These are phyloP conservation scores for Cantharis rustica DNA, from an alignment of 2,888 invertebrate genomes.

Conservation along the genomic window DNA sequence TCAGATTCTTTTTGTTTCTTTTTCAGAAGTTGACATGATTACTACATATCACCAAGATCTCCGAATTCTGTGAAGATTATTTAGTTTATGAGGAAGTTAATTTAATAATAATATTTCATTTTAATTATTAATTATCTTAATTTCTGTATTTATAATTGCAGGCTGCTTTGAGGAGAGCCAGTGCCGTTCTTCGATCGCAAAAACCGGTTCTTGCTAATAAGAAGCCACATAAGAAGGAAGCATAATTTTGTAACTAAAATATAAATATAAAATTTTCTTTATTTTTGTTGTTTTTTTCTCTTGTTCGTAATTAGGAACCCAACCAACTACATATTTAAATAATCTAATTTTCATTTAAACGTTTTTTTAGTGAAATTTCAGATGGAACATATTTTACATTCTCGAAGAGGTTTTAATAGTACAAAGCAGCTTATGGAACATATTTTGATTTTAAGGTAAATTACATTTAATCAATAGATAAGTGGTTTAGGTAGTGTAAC, in stretches of 20 bases:
- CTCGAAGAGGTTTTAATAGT: neutral
- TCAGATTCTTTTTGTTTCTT: slow-evolving; percentile 6
- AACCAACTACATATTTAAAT: neutral
- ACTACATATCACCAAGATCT: slow-evolving; percentile 57
- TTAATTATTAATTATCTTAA: slow-evolving; percentile 15
- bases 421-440: neutral
- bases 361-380: neutral
- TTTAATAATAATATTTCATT: slow-evolving; percentile 5
- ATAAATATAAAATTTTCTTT: neutral
- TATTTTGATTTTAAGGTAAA: neutral
- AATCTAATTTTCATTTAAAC: neutral
- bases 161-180: slow-evolving; percentile 90
- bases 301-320: neutral
- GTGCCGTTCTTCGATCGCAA: slow-evolving; percentile 91
- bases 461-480: too few relatives aligned
- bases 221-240: slow-evolving; percentile 77
- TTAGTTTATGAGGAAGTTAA: slow-evolving; percentile 7
- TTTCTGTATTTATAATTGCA: slow-evolving; percentile 56
- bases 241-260: slow-evolving; percentile 61
- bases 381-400: neutral
- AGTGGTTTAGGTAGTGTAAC: too few relatives aligned
- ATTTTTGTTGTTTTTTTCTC: neutral
- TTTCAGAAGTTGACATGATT: slow-evolving; percentile 25
- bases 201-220: slow-evolving; percentile 84
- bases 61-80: slow-evolving; percentile 48